Conservation (phyloP, 2,888 invertebrate species). For the Sphinx pinastri region DNA sequence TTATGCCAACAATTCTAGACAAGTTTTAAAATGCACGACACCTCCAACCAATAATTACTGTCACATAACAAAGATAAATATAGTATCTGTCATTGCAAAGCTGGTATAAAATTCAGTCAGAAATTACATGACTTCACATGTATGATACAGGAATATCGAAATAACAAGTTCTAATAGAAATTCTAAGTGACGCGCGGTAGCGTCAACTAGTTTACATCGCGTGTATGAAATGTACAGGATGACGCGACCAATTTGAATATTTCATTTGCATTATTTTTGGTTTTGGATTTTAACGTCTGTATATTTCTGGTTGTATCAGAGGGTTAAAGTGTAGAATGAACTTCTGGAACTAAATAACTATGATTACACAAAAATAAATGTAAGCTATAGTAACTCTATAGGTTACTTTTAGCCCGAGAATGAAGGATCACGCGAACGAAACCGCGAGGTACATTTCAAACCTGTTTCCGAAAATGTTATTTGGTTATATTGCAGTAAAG, state of each 20-base stretch:
- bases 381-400: no score
- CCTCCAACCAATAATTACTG: not conserved
- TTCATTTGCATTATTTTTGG: no score
- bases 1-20: no score
- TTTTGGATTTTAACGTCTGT: not conserved
- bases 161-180: slow-evolving; percentile 28
- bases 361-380: no score
- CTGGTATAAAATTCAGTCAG: slow-evolving; percentile 20
- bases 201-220: slow-evolving; percentile 22
- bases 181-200: slow-evolving; percentile 26
- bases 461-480: no score
- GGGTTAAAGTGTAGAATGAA: no score
- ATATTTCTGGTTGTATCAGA: no score
- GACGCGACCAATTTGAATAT: not conserved
- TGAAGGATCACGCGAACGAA: no score
- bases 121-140: slow-evolving; percentile 25
- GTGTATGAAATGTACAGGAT: slow-evolving; percentile 19
- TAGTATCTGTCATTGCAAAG: slow-evolving; percentile 3
- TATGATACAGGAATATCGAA: slow-evolving; percentile 22
- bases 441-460: no score
- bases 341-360: no score
- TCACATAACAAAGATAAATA: not conserved
- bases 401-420: no score
- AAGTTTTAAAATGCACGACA: not conserved
- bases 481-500: no score